Percentiles rank a stretch among this genome's conserved stretches.
Conservation (phyloP, 2,113 vertebrate species). For the Sylvia atricapilla region DNA sequence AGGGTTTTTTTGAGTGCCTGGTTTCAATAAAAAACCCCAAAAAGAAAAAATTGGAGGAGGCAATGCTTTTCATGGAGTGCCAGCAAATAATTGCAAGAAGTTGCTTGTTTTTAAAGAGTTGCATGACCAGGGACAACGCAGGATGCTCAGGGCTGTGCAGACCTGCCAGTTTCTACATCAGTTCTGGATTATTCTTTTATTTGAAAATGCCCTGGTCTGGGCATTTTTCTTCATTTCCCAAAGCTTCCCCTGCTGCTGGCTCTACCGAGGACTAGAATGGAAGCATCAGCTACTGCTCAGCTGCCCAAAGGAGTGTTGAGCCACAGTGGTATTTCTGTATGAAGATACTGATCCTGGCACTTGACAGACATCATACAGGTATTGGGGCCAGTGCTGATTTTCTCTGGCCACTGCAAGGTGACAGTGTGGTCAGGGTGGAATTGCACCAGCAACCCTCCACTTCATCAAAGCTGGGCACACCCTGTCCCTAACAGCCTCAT, state of each 20-base stretch:
- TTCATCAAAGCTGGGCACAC: not conserved
- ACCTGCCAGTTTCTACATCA: not conserved
- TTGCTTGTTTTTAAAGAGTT: not conserved
- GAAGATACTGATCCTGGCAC: not conserved
- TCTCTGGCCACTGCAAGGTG: not conserved
- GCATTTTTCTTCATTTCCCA: not conserved
- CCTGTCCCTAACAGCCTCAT: not conserved
- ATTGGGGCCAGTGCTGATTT: fast-evolving
- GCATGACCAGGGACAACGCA: not conserved
- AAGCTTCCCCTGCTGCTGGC: not conserved
- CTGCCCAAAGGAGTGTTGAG: not conserved
- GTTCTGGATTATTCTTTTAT: fast-evolving
- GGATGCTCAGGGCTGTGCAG: not conserved
- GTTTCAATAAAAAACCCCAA: conserved; percentile 30
- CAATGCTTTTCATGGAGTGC: conserved; percentile 37
- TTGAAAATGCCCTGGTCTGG: not conserved
- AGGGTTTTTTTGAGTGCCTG: not conserved
- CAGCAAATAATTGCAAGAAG: conserved; percentile 19
- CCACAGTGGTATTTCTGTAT: not conserved
- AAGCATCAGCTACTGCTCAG: not conserved
- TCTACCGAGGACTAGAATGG: not conserved
- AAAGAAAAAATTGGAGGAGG: conserved; percentile 5
- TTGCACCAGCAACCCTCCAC: not conserved
- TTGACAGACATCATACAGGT: not conserved
- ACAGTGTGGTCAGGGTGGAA: fast-evolving